Base-by-base conservation (phyloP, 2,888 invertebrate species). In the Brachypalpus laphriformis region DNA sequence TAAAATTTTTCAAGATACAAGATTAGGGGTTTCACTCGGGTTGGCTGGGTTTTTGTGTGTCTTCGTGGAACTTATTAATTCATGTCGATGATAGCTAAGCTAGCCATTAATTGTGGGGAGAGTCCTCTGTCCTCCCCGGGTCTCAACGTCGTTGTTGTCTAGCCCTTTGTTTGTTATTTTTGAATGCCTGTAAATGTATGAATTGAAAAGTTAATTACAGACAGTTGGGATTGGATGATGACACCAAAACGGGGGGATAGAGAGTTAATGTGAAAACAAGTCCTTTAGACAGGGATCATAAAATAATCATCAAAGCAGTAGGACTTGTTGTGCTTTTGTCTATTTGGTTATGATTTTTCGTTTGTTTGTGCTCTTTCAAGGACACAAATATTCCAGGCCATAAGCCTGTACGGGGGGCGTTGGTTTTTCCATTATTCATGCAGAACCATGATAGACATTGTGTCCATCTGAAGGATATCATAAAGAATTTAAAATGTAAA, bases 31-130 rank as follows among this genome's bases (percentile, higher is more conserved):
- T 63, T 8, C 8, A 8, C 22, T 14, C 0, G n/a, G 34, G 9
- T 9, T 16, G 20, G 16, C 47, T 25, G 9, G 3, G 63, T 42
- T 37, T 71, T 72, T 82, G n/a, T n/a, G n/a, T n/a, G n/a, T n/a
- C n/a, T n/a, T 34, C 57, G 25, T 56, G 74, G 83, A 83, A 83
- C 70, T 74, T 78, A 78, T 74, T 83, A 80, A 80, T 83, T 83
- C 68, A 63, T 42, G 51, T 65, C 70, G 83, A 74, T 83, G 83
- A 83, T 80, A 74, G 83, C 78, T 47, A 45, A 72, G 56, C 72
- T 74, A 61, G 14, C 22, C 72, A 63, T 68, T 66, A 56, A 61
- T 77, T 74, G 70, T 40, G 47, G 51, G 25, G n/a, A 22, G 22
- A 1, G 14, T 1, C 14, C 3, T 11, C 34, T 25, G n/a, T n/a